A percentile compares a stretch with the other conserved stretches of the same genome.
phyloP scores from a whole-genome alignment of 1,140 invertebrate genomes.

The Bombus waltoni region DNA sequence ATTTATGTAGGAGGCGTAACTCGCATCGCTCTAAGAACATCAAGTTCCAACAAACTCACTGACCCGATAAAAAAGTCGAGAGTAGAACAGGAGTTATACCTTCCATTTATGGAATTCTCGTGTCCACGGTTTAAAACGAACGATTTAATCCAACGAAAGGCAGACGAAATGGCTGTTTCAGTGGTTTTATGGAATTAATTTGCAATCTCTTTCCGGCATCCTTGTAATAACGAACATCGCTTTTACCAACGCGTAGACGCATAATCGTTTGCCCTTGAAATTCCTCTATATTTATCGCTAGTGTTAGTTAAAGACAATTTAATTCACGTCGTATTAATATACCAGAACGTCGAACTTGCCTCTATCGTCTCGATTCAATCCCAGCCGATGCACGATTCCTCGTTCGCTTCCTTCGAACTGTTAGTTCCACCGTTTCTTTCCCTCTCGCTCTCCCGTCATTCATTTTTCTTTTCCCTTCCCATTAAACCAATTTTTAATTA shows the following conservation, averaged over 20 bases:
- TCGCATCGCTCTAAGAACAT: slow-evolving; percentile 8
- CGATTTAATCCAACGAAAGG: slow-evolving; percentile 7
- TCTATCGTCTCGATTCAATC: not conserved
- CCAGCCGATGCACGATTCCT: not conserved
- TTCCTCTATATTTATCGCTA: not conserved
- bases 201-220: not conserved
- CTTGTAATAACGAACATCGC: not conserved
- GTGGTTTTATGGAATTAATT: not conserved
- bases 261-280: not conserved
- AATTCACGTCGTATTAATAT: not conserved
- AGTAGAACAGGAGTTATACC: not conserved
- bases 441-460: not conserved
- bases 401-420: not conserved
- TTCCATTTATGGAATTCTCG: not conserved
- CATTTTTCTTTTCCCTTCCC: not conserved
- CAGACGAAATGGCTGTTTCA: not conserved
- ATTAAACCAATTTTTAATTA: slow-evolving; percentile 4
- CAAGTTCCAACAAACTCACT: not conserved
- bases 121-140: not conserved
- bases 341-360: not conserved
- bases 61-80: slow-evolving; percentile 29
- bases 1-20: slow-evolving; percentile 35
- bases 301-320: not conserved
- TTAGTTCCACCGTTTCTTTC: not conserved
- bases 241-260: not conserved